Evolutionary conservation across 2,888 invertebrate genomes (phyloP), one percentile per base, ranked within the genome.

Genomic region (Pharmacophagus antenor): DNA sequence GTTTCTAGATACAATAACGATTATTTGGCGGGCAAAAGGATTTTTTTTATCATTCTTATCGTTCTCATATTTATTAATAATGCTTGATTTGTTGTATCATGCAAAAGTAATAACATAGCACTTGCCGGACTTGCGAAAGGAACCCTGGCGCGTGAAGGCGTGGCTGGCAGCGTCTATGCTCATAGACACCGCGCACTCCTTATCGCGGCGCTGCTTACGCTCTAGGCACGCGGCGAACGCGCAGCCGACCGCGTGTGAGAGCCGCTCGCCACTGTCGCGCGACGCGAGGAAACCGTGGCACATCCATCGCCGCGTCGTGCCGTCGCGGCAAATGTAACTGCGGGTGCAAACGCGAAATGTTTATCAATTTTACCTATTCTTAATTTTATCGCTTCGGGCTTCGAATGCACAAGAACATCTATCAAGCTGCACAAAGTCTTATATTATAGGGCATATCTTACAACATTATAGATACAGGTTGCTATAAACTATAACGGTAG

Each of bases 231-330:
- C 98, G 57, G 99, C 98, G 90, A 99, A 99, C 52, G 99, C 99
- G 91, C 99, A 99, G 44, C 99, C 99, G 25, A 99, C 99, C 1
- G 99, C 99, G 89, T 99, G 99, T 71, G 99, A 99, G 66, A 99
- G 90, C 49, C 99, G 93, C 91, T 99, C 99, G 61, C 99, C 99
- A 70, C 97, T 95, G 88, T 99, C 99, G 80, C 98, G 96, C 56
- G 96, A 92, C 55, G 99, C 98, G 67, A 98, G 92, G 85, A 99
- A 99, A 42, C 99, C 99, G 89, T 99, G 99, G 81, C 99, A 99
- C 98, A 99, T 99, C 99, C 99, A 99, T 18, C 99, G 94, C 6
- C 99, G 93, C 0, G 99, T 99, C 15, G 99, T 98, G 62, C 99
- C 99, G 84, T 99, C 99, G 62, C 99, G 94, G 82, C 99, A 99